These are phyloP conservation scores for Microtus ochrogaster DNA, from an alignment of 2,113 vertebrate genomes.

Conservation along the genomic window DNA sequence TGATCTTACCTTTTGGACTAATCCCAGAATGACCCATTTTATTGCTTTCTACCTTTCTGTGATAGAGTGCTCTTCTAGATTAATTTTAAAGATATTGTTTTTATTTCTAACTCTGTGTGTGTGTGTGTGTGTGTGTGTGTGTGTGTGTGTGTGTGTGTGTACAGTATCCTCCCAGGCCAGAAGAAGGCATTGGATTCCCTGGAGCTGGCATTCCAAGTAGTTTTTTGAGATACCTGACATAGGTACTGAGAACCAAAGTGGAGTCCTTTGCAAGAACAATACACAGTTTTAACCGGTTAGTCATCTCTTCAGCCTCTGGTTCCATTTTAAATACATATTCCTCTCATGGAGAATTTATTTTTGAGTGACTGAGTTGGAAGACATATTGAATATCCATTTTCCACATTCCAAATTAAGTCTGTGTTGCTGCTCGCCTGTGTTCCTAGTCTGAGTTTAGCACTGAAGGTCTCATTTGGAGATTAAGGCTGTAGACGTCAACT, in stretches of 20 bases:
- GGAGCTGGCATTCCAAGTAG: background rate
- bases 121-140: background rate
- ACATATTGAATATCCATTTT: background rate
- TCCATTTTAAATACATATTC: background rate
- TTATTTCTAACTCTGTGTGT: background rate
- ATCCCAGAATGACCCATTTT: constrained; percentile 46
- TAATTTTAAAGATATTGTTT: background rate
- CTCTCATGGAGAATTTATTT: constrained; percentile 2
- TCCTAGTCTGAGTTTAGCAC: background rate
- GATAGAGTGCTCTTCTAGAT: background rate
- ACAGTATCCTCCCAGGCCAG: background rate
- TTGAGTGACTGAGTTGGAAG: background rate
- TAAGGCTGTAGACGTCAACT: background rate
- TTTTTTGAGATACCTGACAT: background rate
- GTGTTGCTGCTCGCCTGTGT: background rate
- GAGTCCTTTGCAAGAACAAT: background rate
- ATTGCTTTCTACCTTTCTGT: background rate
- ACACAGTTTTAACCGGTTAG: background rate
- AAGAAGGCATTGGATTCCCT: background rate
- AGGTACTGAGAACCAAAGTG: background rate
- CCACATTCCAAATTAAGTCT: background rate
- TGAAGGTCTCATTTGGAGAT: background rate
- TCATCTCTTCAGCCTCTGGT: no score
- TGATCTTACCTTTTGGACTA: constrained; percentile 33
- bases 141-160: background rate